A percentile compares a stretch with the other conserved stretches of the same genome.
These are phyloP conservation scores for Trichosurus vulpecula DNA, from an alignment of 2,797 vertebrate genomes.

Conservation along the genomic window DNA sequence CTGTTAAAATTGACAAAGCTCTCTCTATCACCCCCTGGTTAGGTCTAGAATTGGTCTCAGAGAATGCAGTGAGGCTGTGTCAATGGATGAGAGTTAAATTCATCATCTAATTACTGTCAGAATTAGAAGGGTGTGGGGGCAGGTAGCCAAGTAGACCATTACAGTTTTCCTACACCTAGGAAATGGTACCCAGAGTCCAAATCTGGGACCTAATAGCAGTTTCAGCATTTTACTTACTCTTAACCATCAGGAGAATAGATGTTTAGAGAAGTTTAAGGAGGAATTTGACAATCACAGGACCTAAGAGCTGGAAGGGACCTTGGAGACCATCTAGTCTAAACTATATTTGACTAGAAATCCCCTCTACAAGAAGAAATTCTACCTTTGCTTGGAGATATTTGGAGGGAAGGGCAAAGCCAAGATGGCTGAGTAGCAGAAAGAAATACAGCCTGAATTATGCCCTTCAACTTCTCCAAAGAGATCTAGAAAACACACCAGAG, in stretches of 20 bases:
- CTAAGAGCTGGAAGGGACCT: neutral
- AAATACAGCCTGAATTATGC: neutral
- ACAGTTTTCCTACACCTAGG: neutral
- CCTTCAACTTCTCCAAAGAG: neutral
- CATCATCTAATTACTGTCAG: neutral
- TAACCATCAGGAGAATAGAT: neutral
- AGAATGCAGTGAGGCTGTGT: neutral
- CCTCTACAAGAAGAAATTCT: neutral
- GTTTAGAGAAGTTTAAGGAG: neutral
- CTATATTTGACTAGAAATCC: neutral
- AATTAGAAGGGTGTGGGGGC: neutral
- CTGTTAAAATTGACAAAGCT: neutral
- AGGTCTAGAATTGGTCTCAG: neutral
- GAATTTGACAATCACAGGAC: neutral
- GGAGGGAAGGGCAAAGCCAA: neutral
- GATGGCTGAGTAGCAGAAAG: neutral
- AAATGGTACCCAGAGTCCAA: neutral
- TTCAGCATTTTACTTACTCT: neutral
- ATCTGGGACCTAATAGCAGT: neutral
- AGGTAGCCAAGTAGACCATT: neutral
- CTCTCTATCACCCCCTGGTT: neutral
- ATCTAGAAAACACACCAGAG: neutral
- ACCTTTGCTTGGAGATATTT: neutral
- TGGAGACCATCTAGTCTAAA: neutral
- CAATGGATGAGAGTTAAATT: neutral